Percentiles rank a stretch among this genome's conserved stretches.
Conservation (phyloP, 2,888 invertebrate genomes). For the Corythucha ciliata region DNA sequence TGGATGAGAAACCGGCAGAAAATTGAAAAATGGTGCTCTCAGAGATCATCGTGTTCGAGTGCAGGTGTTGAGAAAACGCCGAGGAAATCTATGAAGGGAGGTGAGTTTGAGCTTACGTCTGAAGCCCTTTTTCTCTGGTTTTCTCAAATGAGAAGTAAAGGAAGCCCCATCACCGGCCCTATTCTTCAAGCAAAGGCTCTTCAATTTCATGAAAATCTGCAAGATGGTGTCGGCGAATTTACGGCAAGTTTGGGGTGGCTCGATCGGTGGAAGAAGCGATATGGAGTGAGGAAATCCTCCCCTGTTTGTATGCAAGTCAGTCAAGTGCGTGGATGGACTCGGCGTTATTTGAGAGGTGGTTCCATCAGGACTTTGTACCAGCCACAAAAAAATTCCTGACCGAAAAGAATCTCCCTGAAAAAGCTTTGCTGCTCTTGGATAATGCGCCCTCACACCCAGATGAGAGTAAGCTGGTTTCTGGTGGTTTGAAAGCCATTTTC, state of each 20-base stretch:
- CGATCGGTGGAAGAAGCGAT: not conserved
- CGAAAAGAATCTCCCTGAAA: conserved; percentile 25
- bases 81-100: not conserved
- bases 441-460: conserved; percentile 27
- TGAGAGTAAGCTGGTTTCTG: not conserved
- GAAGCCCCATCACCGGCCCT: not conserved
- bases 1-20: not conserved
- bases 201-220: not conserved
- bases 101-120: not conserved
- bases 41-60: too few relatives aligned
- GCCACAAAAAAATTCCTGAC: conserved; percentile 23
- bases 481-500: conserved; percentile 13
- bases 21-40: not conserved
- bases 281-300: not conserved
- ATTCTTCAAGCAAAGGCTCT: not conserved
- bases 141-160: not conserved
- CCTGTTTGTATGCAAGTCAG: conserved; percentile 23
- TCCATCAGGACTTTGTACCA: conserved; percentile 22
- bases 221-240: not conserved
- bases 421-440: conserved; percentile 26
- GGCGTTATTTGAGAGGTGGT: conserved; percentile 24
- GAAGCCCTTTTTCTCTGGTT: not conserved
- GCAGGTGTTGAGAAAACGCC: too few relatives aligned
- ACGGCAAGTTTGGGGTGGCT: not conserved
- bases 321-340: conserved; percentile 25